Conservation (phyloP, 2,888 invertebrate genomes). For the Hirudinaria manillensis region DNA sequence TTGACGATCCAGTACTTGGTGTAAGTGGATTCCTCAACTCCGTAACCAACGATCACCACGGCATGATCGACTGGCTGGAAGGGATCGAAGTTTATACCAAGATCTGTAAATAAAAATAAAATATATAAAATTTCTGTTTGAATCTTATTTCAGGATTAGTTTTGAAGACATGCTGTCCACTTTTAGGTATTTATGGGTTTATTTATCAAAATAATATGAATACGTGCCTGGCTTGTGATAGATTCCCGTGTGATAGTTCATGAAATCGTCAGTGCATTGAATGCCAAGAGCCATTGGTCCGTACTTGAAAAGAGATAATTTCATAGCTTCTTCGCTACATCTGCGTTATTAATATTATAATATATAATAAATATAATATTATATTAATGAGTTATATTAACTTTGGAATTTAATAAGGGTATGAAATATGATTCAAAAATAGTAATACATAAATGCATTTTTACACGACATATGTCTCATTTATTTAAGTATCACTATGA, state of each 20-base stretch:
- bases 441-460: too few relatives aligned
- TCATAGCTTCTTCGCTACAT: conserved; percentile 57
- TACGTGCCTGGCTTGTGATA: conserved; percentile 42
- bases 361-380: conserved; percentile 41
- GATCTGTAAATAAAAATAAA: not conserved
- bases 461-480: too few relatives aligned
- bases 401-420: too few relatives aligned
- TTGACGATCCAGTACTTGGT: conserved; percentile 54
- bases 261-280: conserved; percentile 55
- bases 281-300: conserved; percentile 57
- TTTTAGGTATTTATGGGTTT: too few relatives aligned
- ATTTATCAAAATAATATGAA: not conserved
- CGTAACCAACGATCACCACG: conserved; percentile 57
- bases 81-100: conserved; percentile 49
- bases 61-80: conserved; percentile 57
- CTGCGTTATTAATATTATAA: too few relatives aligned
- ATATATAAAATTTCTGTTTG: not conserved
- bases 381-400: too few relatives aligned
- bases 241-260: conserved; percentile 50
- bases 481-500: too few relatives aligned
- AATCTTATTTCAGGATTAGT: too few relatives aligned
- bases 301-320: conserved; percentile 52
- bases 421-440: too few relatives aligned
- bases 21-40: conserved; percentile 48
- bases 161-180: too few relatives aligned